Base-by-base conservation (phyloP, 1,140 invertebrate species). In the Nomia melanderi region DNA sequence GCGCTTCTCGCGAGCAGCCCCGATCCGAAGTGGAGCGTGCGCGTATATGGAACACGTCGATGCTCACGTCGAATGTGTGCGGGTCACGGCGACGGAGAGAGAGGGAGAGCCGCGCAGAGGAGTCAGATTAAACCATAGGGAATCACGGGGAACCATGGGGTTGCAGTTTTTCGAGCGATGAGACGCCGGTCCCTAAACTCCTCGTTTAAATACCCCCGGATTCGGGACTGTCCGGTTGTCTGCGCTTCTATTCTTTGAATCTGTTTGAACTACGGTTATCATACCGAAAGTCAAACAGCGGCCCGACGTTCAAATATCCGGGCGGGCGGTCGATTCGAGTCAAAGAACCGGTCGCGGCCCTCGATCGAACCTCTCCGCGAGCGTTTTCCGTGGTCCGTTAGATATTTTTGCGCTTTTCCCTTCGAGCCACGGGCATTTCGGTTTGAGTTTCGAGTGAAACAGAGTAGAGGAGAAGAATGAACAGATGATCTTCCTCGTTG, bases 1-100 rank as follows among this genome's bases (percentile, higher is more conserved):
- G 44, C 70, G 33, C 17, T 56, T 66, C 62, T 74, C 56, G 44
- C 62, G 71, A 65, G 41, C n/a, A 62, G 44, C 53, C 62, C 66
- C 60, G 54, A 59, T 57, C 14, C 36, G 0, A 8, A 1, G 6
- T 27, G 53, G 39, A 67, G 39, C 73, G 53, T 73, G 44, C 59
- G 12, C 12, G n/a, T 1, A 50, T n/a, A 6, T 20, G 8, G 36
- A 1, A n/a, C 2, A 25, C n/a, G 6, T 62, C 56, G 11, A 44
- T 1, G 12, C 8, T 44, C 41, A 17, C 41, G 41, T 44, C 12
- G 39, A 41, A 14, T 14, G 41, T 44, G 41, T 44, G 14, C 20
- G 41, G n/a, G n/a, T n/a, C 41, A 14, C 14, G 17, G 23, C 29
- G 20, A 67, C 29, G 4, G 25, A 0, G 2, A 0, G 3, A 17